Evolutionary conservation across 2,797 vertebrate species (phyloP).

Genomic region (Lepilemur septentrionalis): DNA sequence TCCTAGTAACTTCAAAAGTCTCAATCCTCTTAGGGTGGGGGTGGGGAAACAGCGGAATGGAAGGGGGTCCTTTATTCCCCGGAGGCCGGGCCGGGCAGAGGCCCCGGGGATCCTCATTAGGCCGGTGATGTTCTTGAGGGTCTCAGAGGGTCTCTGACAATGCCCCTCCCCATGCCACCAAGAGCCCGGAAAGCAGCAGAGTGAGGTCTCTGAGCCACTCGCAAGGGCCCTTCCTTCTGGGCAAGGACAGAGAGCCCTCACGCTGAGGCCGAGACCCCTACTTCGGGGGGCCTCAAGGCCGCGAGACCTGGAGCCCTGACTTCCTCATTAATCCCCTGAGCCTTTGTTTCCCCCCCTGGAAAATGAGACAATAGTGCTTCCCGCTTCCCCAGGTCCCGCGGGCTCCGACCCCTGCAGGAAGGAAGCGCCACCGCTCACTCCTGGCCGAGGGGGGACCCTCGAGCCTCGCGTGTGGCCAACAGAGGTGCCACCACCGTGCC

Average conservation of each 20-base stretch:
- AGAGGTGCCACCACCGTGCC: fast-evolving
- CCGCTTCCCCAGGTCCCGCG: fast-evolving
- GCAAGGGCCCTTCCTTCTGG: not conserved
- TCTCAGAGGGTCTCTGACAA: not conserved
- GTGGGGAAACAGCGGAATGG: not conserved
- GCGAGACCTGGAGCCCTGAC: fast-evolving
- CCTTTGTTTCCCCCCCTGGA: not conserved
- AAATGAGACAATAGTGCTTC: too few species aligned
- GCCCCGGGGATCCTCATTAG: not conserved
- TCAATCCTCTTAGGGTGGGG: constrained; percentile 79
- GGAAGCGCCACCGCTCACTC: not conserved
- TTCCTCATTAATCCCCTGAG: not conserved
- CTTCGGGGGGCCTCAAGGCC: not conserved
- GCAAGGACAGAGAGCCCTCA: fast-evolving
- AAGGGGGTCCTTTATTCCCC: not conserved
- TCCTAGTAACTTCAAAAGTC: constrained; percentile 84
- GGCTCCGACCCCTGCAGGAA: not conserved
- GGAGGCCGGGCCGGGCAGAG: fast-evolving
- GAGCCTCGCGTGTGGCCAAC: fast-evolving
- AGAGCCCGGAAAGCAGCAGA: fast-evolving
- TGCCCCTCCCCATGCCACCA: fast-evolving
- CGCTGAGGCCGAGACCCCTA: fast-evolving
- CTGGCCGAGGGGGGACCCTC: not conserved
- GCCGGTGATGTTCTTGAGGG: not conserved
- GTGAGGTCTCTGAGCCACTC: not conserved